Base-by-base conservation (phyloP, 2,888 invertebrate genomes). In the Chymomyza fuscimana region DNA sequence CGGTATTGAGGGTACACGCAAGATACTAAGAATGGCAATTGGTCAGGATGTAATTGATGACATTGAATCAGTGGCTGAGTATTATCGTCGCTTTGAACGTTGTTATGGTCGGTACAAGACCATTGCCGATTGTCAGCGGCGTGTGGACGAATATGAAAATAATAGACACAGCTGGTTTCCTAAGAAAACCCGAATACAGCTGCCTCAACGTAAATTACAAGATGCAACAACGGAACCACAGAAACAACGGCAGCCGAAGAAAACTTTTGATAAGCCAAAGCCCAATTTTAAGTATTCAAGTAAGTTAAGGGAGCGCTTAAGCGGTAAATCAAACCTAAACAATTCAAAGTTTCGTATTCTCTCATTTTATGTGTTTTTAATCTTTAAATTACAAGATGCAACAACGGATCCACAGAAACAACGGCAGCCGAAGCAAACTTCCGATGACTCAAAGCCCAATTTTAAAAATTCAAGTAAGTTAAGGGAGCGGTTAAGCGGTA, bases 51-150 rank as follows among this genome's bases (percentile, higher is more conserved):
- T 1, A 46, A 12, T 91, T 10, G 83, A 88, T 40, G 81, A 91
- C 79, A 76, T 86, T 0, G 25, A 72, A 10, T 73, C 81, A 1
- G 79, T 92, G 9, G 74, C 80, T 0, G 87, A 90, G 2, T 80
- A 89, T 0, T 92, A 91, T 89, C 82, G 90, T 51, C 87, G 91
- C 65, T 89, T 90, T 67, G 92, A 92, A 75, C 87, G 91, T 46
- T 89, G 90, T 62, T 86, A 90, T 77, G 92, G 92, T 4, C 80
- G 75, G 16, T 75, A 86, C 9, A 86, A 89, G 19, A 75, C 86
- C 0, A 80, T 91, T 9, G 67, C 78, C 2, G 65, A 72, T 0
- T 90, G 90, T 50, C 82, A 81, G 64, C 70, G 70, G 7, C 12
- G 10, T 3, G 5, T 40, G 1, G 59, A 63, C 12, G 12, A 56